A percentile compares a stretch with the other conserved stretches of the same genome.
Evolutionary conservation across 92 coral and sea anemone genomes (phyloP).

Genomic region (Nematostella vectensis): DNA sequence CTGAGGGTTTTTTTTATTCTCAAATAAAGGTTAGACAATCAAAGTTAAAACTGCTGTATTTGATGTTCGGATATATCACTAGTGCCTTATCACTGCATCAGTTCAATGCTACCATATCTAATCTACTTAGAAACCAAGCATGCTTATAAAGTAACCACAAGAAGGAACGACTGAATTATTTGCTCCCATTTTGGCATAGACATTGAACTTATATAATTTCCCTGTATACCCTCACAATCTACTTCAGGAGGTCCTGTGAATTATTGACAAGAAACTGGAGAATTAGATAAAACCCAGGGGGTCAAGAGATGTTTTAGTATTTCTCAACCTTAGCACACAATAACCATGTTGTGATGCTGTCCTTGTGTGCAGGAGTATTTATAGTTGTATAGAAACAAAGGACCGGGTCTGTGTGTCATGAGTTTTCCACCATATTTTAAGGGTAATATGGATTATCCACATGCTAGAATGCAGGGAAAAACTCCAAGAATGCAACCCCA

Average conservation of each 20-base stretch:
- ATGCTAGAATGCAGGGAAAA: no score
- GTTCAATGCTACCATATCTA: no score
- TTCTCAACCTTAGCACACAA: background rate
- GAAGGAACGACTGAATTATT: background rate
- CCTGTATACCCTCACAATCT: background rate
- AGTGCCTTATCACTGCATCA: no score
- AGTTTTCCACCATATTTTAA: background rate
- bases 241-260: slow-evolving; percentile 4
- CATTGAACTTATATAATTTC: background rate
- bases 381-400: background rate
- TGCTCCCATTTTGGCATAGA: background rate
- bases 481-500: background rate
- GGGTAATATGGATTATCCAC: background rate
- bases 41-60: no score
- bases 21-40: no score
- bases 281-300: slow-evolving; percentile 1
- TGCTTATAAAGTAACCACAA: no score
- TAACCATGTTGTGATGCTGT: background rate
- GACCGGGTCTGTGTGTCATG: background rate
- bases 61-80: no score
- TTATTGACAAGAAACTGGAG: background rate
- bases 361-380: background rate
- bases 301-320: background rate
- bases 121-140: no score
- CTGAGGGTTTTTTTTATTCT: no score